phyloP scores from a whole-genome alignment of 2,113 vertebrate genomes.

The Centropristis striata region DNA sequence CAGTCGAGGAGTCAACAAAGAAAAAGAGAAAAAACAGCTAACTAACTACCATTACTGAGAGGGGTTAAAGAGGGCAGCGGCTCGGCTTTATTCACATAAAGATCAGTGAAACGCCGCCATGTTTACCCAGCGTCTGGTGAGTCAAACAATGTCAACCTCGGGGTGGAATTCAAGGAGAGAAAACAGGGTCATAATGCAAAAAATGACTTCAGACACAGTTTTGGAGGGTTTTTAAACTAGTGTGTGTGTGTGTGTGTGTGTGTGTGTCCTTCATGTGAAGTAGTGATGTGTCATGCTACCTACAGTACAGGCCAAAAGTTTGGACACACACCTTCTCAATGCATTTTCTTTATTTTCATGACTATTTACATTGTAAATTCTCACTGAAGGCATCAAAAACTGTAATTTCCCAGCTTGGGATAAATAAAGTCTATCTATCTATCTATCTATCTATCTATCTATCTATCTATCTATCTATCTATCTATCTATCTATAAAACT shows the following conservation, averaged over 20 bases:
- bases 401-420: too few species aligned
- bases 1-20: conserved; percentile 79
- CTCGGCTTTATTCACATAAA: conserved; percentile 65
- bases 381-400: too few species aligned
- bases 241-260: conserved; percentile 4
- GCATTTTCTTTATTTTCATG: too few species aligned
- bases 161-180: conserved; percentile 44
- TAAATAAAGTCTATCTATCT: too few species aligned
- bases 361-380: too few species aligned
- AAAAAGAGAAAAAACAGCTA: conserved; percentile 44
- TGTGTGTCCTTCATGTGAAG: conserved; percentile 48
- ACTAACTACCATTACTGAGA: conserved; percentile 60
- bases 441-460: too few species aligned
- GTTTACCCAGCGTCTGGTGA: conserved; percentile 70
- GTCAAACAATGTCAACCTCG: conserved; percentile 53
- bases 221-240: background rate
- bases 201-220: conserved; percentile 23
- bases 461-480: too few species aligned
- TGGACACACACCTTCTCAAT: too few species aligned
- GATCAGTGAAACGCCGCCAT: conserved; percentile 62
- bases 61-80: conserved; percentile 65
- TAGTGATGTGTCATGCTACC: too few species aligned
- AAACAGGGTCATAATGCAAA: conserved; percentile 30
- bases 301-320: too few species aligned
- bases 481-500: too few species aligned